A percentile compares a stretch with the other conserved stretches of the same genome.
Evolutionary conservation across 2,113 vertebrate species (phyloP).

Genomic region (Amazona guildingii): DNA sequence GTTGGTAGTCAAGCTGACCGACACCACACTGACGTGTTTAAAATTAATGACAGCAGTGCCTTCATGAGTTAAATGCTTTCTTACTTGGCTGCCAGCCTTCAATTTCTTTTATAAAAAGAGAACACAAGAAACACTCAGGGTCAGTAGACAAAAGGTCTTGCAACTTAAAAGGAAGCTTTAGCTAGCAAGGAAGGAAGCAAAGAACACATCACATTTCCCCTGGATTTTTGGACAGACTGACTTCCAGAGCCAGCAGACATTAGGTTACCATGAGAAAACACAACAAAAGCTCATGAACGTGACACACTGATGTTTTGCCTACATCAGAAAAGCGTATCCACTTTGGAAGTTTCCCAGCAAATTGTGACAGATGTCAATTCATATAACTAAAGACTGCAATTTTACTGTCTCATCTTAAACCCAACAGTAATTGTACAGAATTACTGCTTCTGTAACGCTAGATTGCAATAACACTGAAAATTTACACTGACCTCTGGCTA

Average conservation of each 20-base stretch:
- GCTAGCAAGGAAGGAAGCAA: not conserved
- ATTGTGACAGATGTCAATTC: not conserved
- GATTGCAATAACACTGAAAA: not conserved
- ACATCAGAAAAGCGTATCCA: not conserved
- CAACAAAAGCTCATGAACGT: not conserved
- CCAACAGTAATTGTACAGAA: not conserved
- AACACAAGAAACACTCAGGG: slow-evolving; percentile 53
- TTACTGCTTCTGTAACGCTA: not conserved
- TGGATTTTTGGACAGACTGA: not conserved
- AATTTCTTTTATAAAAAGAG: not conserved
- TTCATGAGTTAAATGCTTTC: slow-evolving; percentile 55
- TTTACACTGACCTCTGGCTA: slow-evolving; percentile 4
- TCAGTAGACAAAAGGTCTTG: slow-evolving; percentile 19
- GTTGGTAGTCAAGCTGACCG: slow-evolving; percentile 34
- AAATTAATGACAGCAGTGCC: slow-evolving; percentile 55
- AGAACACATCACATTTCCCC: not conserved
- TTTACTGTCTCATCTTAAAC: not conserved
- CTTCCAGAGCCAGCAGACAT: not conserved
- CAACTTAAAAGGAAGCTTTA: slow-evolving; percentile 45
- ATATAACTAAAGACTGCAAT: not conserved
- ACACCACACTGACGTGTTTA: slow-evolving; percentile 20
- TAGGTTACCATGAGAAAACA: not conserved
- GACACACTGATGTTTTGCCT: not conserved
- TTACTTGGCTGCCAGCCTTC: slow-evolving; percentile 40
- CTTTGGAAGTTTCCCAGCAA: not conserved